Conservation (phyloP, 2,797 vertebrate genomes). For the Cichlasoma orientale region DNA sequence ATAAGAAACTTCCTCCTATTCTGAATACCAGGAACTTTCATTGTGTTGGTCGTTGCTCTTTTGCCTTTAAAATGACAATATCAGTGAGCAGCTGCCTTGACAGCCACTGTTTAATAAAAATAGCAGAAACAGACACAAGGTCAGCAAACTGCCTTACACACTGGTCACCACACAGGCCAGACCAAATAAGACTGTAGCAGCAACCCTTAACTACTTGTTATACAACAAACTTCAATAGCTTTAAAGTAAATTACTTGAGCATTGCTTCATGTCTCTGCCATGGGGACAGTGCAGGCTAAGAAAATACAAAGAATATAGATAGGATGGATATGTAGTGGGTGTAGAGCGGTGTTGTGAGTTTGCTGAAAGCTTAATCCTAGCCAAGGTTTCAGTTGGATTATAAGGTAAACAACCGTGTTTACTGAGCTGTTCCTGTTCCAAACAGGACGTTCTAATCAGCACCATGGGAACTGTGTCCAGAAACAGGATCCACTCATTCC, state of each 20-base stretch:
- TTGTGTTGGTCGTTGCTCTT: background rate
- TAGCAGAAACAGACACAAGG: background rate
- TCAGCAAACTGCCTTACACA: background rate
- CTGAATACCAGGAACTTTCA: conserved; percentile 3
- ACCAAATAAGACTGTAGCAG: background rate
- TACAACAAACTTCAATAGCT: background rate
- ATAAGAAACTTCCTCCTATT: conserved; percentile 20
- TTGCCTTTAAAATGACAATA: background rate
- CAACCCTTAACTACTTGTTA: background rate
- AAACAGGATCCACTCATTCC: conserved; percentile 39
- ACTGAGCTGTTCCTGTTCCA: conserved; percentile 60
- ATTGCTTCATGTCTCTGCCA: background rate
- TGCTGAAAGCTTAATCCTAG: conserved; percentile 26
- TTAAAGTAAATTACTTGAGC: background rate
- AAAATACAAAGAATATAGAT: background rate
- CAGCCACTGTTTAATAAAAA: background rate
- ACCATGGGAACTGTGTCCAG: conserved; percentile 48
- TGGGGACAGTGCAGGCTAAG: background rate
- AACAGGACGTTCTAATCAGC: conserved; percentile 69
- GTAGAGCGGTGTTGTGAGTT: conserved; percentile 10
- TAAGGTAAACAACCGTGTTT: conserved; percentile 66
- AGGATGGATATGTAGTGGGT: conserved; percentile 11
- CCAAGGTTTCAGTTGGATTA: conserved; percentile 41
- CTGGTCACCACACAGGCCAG: background rate
- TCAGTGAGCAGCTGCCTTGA: background rate